Percentiles rank a stretch among this genome's conserved stretches.
phyloP scores from a whole-genome alignment of 2,888 invertebrate genomes.

The Andrena minutula region DNA sequence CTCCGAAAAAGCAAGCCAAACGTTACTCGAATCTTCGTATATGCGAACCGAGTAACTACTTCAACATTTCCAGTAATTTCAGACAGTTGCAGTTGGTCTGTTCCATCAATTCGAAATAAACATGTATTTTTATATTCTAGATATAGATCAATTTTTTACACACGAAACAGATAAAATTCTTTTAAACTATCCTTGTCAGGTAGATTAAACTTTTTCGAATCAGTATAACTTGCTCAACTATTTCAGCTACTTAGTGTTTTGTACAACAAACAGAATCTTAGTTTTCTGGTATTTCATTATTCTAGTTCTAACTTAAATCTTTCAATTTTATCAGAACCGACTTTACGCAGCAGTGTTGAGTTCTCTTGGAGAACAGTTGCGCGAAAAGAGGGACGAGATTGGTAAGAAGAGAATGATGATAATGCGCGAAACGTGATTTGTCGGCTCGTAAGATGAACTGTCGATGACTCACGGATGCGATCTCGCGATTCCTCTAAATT shows the following conservation, averaged over 20 bases:
- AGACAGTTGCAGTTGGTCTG: no score
- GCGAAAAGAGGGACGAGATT: background rate
- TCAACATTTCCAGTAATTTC: no score
- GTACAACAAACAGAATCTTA: background rate
- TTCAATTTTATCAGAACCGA: background rate
- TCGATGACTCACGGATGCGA: conserved; percentile 54
- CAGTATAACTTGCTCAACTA: no score
- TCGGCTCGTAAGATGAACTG: conserved; percentile 6
- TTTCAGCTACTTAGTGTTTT: no score
- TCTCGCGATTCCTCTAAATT: conserved; percentile 47
- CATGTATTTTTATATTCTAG: no score
- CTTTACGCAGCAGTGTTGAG: background rate
- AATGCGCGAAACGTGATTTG: conserved; percentile 21
- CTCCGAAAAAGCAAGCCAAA: no score
- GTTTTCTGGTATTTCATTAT: background rate
- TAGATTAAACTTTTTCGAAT: background rate
- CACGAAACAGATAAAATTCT: background rate
- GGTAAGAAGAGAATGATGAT: background rate
- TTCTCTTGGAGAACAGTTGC: background rate
- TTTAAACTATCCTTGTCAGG: background rate
- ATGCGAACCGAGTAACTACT: no score
- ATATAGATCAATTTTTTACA: no score
- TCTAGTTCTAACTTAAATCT: background rate
- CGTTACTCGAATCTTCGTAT: no score
- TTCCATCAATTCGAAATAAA: no score